These are phyloP conservation scores for Poecilia gillii DNA, from an alignment of 2,797 vertebrate species.

Conservation along the genomic window DNA sequence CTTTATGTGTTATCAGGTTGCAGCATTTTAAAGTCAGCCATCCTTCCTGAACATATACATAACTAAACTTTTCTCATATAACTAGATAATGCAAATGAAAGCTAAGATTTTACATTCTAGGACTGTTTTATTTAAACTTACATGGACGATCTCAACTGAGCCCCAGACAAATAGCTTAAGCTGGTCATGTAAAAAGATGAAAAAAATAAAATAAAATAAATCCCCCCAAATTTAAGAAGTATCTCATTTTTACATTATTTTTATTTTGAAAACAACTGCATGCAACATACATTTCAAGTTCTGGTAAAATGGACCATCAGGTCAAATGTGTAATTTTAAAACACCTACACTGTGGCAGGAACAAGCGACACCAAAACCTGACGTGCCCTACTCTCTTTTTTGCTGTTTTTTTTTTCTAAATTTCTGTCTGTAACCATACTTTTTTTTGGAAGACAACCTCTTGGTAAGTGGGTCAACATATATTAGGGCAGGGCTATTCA, in stretches of 20 bases:
- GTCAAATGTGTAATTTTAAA: not conserved
- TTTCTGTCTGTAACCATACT: not conserved
- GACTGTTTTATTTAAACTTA: not conserved
- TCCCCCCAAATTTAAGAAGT: not conserved
- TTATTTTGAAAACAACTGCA: not conserved
- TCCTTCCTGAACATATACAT: not conserved
- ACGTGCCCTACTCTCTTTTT: not conserved
- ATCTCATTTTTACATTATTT: not conserved
- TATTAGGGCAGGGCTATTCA: not conserved
- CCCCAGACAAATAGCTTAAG: not conserved
- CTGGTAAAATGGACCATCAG: not conserved
- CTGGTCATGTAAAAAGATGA: too few relatives aligned
- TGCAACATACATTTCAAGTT: not conserved
- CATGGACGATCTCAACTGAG: not conserved
- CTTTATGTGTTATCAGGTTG: not conserved
- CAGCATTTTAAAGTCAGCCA: not conserved
- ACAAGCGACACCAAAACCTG: not conserved
- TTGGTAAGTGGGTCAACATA: not conserved
- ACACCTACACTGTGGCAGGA: not conserved
- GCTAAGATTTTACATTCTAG: not conserved
- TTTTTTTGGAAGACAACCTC: not conserved
- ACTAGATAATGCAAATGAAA: not conserved
- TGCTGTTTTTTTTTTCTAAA: not conserved
- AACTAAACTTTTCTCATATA: not conserved
- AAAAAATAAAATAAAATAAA: not conserved